Percentiles rank a stretch among this genome's conserved stretches.
These are phyloP conservation scores for Lobophora halterata DNA, from an alignment of 2,888 invertebrate genomes.

Conservation along the genomic window DNA sequence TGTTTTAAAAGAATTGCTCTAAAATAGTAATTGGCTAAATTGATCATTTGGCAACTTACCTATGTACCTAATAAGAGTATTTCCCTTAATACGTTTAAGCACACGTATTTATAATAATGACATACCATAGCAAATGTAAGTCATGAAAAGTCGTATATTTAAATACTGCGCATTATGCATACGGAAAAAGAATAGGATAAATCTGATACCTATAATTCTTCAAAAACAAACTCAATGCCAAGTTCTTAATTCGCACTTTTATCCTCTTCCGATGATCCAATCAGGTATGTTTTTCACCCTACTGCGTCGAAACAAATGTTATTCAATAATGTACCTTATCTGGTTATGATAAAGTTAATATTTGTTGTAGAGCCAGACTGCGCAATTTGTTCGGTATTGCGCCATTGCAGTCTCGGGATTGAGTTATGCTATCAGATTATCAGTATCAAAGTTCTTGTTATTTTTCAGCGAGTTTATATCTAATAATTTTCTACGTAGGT, in stretches of 20 bases:
- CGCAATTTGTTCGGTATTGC: slow-evolving; percentile 10
- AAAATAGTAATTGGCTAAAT: too few species aligned
- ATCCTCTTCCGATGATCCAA: slow-evolving; percentile 1
- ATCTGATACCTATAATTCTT: slow-evolving; percentile 4
- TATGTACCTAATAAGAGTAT: too few species aligned
- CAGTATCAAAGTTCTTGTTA: not conserved
- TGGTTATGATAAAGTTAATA: slow-evolving; percentile 1
- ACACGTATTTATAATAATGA: too few species aligned
- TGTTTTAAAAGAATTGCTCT: too few species aligned
- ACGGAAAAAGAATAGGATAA: not conserved
- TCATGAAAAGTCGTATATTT: too few species aligned
- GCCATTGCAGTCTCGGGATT: not conserved
- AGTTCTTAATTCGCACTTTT: slow-evolving; percentile 6
- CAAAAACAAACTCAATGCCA: slow-evolving; percentile 12
- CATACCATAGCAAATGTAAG: too few species aligned
- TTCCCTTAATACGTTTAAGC: too few species aligned
- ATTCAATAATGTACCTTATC: slow-evolving; percentile 5
- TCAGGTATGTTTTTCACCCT: slow-evolving; percentile 5
- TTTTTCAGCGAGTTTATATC: too few species aligned
- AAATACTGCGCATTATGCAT: too few species aligned
- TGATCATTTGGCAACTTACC: too few species aligned
- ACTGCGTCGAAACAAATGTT: slow-evolving; percentile 11
- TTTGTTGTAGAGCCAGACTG: slow-evolving; percentile 4
- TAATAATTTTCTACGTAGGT: too few species aligned
- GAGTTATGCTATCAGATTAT: slow-evolving; percentile 1